Base-by-base conservation (phyloP, 2,888 invertebrate species). In the Hirtodrosophila cameraria region DNA sequence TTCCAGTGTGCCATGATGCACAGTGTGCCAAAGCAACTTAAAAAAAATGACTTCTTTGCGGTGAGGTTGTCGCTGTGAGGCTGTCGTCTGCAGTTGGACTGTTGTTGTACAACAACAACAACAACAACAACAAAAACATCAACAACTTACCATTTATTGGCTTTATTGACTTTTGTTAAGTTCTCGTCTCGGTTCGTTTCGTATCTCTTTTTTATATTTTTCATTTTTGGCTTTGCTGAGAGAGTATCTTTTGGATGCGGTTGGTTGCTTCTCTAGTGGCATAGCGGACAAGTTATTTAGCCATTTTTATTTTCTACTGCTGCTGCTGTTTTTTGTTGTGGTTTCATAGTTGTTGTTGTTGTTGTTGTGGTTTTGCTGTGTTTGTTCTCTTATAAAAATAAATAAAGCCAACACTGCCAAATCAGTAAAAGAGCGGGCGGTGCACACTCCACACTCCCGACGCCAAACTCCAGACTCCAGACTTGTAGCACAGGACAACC, bases 131-230 rank as follows among this genome's bases (percentile, higher is more conserved):
- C n/a, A n/a, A n/a, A n/a, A 65, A 38, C 69, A 58, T 35, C 63
- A 59, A 39, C 57, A 64, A 62, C 61, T 65, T 68, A 73, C 60
- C 65, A 23, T 80, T 84, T 81, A 84, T 83, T 86, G 86, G 81
- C 84, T 83, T 81, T 83, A 86, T 86, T 86, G 84, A 81, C 84
- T 82, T 77, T 84, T 84, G 78, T 73, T 74, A 66, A 77, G 77
- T 81, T 84, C 81, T 84, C 60, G 46, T 61, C 75, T 77, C 60
- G 60, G 49, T 62, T 50, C 43, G 50, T 60, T 52, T 53, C 48
- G 43, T 54, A 38, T 64, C 30, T 49, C 30, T 61, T 61, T 13
- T 15, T 39, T 8, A 16, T 18, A 20, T 52, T 31, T 45, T 30
- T 52, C 18, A 20, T 3, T 20, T 70, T 43, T 39, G 36, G 20